Evolutionary conservation across 1,140 invertebrate genomes (phyloP), one percentile per base, ranked within the genome.

Genomic region (Zophobas atratus): DNA sequence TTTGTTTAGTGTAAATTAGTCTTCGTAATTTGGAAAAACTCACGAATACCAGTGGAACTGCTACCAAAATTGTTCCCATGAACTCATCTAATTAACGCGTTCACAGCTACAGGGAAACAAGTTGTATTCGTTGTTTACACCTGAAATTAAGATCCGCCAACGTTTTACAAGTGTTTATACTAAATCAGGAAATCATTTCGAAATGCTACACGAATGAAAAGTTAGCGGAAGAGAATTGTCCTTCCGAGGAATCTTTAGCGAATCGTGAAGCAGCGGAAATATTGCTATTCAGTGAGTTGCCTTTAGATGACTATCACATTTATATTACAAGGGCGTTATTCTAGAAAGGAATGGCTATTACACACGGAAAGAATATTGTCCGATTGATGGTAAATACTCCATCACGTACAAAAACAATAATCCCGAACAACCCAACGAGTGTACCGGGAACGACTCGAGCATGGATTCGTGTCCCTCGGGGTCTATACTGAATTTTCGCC

Each of bases 381-480:
- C 92, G 2, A 88, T 93, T 70, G 89, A 90, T 49, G 92, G 92
- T 8, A 89, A 89, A 71, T 94, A 90, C 84, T 88, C 89, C 60
- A 90, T 92, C 77, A 90, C 88, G 20, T 93, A 93, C 81, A 88
- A 87, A 49, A 85, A 89, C 1, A 89, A 90, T 75, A 89, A 90
- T 78, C 88, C 88, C 1, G 87, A 88, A 6, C 86, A 85, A 35
- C 86, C 86, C 36, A 87, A 87, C 1, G 89, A 90, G 76, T 92
- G 91, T 81, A 87, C 84, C 8, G 87, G 86, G 0, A 88, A 89
- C 38, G 87, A 87, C 1, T 93, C 92, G 0, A 89, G 89, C 76
- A 80, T 93, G 1, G 88, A 89, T 80, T 92, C 92, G 76, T 93
- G 92, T 82, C 91, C 91, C n/a, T 88, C 89, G 75, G 92, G 91